Evolutionary conservation across 2,888 invertebrate genomes (phyloP).

Genomic region (Leistus spinibarbis): DNA sequence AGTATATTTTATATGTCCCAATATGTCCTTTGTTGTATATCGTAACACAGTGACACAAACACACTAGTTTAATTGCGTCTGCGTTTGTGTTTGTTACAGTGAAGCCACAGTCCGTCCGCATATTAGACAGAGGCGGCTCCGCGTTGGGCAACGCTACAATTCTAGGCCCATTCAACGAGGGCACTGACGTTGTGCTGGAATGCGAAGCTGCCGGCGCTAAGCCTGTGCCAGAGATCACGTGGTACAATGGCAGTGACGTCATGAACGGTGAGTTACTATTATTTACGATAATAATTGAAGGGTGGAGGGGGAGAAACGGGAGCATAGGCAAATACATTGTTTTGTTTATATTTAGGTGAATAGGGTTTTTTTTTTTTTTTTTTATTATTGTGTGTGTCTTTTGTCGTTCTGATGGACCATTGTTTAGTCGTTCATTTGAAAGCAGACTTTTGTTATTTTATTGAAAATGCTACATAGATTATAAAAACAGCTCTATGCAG

Average conservation of each 20-base stretch:
- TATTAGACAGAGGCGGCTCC: conserved; percentile 69
- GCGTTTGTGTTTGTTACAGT: conserved; percentile 22
- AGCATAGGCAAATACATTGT: not conserved
- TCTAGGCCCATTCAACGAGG: conserved; percentile 75
- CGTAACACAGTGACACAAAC: too few relatives aligned
- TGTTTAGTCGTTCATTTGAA: not conserved
- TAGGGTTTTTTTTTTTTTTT: not conserved
- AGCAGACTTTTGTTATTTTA: not conserved
- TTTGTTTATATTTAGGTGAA: not conserved
- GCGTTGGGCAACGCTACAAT: conserved; percentile 67
- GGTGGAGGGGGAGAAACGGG: not conserved
- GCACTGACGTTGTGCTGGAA: conserved; percentile 68
- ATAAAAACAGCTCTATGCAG: too few relatives aligned
- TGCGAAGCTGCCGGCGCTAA: conserved; percentile 82
- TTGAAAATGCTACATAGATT: not conserved
- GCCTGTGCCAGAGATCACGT: conserved; percentile 82
- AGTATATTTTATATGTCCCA: too few relatives aligned
- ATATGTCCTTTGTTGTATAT: too few relatives aligned
- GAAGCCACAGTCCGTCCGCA: conserved; percentile 72
- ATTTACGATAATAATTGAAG: not conserved
- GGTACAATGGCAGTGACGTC: conserved; percentile 79
- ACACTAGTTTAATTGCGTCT: conserved; percentile 16
- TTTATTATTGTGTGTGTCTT: not conserved
- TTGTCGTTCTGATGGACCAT: not conserved
- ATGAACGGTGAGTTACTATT: conserved; percentile 61